Percentiles rank a stretch among this genome's conserved stretches.
Evolutionary conservation across 2,113 vertebrate species (phyloP).

Genomic region (Eira barbara): DNA sequence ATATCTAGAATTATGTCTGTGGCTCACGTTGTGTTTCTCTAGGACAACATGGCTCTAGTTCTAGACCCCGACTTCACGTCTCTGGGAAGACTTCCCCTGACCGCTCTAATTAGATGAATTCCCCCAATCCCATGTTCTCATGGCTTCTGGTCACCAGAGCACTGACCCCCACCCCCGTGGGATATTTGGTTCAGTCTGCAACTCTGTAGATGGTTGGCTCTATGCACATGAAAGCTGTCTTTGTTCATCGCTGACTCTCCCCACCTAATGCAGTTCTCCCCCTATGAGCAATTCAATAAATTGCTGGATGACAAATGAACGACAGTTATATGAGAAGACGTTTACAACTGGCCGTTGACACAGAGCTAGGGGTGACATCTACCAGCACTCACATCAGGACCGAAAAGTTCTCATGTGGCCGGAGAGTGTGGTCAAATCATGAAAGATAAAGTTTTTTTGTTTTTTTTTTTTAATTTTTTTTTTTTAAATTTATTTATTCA

Average conservation of each 20-base stretch:
- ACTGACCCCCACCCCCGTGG: fast-evolving
- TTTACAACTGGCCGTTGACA: not conserved
- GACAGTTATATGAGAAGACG: not conserved
- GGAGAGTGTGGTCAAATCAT: not conserved
- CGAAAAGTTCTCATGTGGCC: not conserved
- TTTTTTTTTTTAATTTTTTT: too few relatives aligned
- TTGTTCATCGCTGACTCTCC: not conserved
- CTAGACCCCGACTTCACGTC: not conserved
- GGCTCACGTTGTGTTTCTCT: not conserved
- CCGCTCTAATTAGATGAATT: not conserved
- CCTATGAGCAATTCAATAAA: not conserved
- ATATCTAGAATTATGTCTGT: not conserved
- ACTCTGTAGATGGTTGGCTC: not conserved
- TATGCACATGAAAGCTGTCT: not conserved
- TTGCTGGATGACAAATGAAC: not conserved
- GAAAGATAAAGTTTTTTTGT: not conserved
- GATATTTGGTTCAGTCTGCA: not conserved
- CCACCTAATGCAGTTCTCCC: not conserved
- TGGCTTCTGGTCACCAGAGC: too few relatives aligned
- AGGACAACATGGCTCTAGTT: too few relatives aligned
- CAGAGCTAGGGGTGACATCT: not conserved
- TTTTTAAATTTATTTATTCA: too few relatives aligned
- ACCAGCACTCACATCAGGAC: not conserved
- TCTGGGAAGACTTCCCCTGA: not conserved
- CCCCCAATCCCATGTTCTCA: not conserved